These are phyloP conservation scores for Drosophila sp. DNA, from an alignment of 1,140 invertebrate genomes.

Conservation along the genomic window DNA sequence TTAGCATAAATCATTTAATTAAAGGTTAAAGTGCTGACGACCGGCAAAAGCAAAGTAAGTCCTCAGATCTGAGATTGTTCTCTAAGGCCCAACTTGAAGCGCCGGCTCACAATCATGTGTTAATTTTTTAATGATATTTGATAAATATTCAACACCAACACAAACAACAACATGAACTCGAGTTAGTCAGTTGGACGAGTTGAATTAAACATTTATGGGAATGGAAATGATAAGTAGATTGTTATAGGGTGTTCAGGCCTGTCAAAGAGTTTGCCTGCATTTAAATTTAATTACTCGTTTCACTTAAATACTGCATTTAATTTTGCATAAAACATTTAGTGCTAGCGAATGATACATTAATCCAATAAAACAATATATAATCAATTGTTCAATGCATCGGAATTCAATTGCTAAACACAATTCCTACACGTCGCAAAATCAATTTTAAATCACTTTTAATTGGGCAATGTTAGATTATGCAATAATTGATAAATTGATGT, in stretches of 20 bases:
- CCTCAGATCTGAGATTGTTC: conserved; percentile 22
- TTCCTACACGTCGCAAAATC: not conserved
- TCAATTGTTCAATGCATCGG: too few relatives aligned
- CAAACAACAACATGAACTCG: not conserved
- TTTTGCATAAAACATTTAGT: conserved; percentile 21
- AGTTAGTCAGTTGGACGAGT: not conserved
- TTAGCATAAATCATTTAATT: conserved; percentile 81
- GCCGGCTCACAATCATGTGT: conserved; percentile 61
- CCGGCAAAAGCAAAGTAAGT: conserved; percentile 10
- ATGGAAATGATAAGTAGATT: not conserved
- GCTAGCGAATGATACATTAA: not conserved
- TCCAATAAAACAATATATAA: too few relatives aligned
- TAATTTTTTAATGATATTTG: conserved; percentile 75
- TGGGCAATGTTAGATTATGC: conserved; percentile 13
- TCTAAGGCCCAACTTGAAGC: conserved; percentile 2
- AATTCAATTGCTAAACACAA: too few relatives aligned
- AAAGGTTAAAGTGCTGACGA: conserved; percentile 65
- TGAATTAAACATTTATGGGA: conserved; percentile 1
- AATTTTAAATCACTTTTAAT: conserved; percentile 26
- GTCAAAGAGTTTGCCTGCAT: conserved; percentile 1
- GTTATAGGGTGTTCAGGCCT: not conserved
- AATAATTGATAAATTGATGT: not conserved
- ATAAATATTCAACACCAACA: conserved; percentile 51
- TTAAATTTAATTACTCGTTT: conserved; percentile 30
- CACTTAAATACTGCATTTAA: conserved; percentile 38